Conservation (phyloP, 30 jellyfish, hydroid and myxozoan species). For the Chrysaora quinquecirrha region DNA sequence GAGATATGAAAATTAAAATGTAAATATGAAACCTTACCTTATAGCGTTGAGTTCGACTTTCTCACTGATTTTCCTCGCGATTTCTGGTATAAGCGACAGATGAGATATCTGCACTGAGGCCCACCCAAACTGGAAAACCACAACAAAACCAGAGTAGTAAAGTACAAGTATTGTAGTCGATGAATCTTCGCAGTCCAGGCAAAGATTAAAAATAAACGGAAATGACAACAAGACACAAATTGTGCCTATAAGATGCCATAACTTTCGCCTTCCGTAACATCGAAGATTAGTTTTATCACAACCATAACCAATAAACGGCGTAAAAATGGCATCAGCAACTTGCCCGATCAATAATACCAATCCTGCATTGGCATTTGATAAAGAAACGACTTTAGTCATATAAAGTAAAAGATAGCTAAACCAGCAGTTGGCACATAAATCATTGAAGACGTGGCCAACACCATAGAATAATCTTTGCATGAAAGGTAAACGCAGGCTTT, state of each 20-base stretch:
- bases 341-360: slow-evolving; percentile 91
- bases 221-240: slow-evolving; percentile 79
- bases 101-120: slow-evolving; percentile 94
- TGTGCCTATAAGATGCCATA: slow-evolving; percentile 93
- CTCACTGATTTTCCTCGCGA: slow-evolving; percentile 72
- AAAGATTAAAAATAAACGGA: slow-evolving; percentile 85
- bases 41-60: slow-evolving; percentile 90
- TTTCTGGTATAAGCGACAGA: slow-evolving; percentile 90
- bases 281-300: slow-evolving; percentile 75
- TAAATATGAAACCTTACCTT: slow-evolving; percentile 81
- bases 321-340: slow-evolving; percentile 89
- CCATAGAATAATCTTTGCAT: slow-evolving; percentile 78
- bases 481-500: slow-evolving; percentile 42
- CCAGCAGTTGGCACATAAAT: slow-evolving; percentile 96
- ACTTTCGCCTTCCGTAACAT: slow-evolving; percentile 79
- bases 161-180: slow-evolving; percentile 44
- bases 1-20: too few species aligned
- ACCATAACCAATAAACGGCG: slow-evolving; percentile 89
- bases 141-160: slow-evolving; percentile 88
- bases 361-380: slow-evolving; percentile 87
- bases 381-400: slow-evolving; percentile 89
- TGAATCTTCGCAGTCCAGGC: slow-evolving; percentile 66
- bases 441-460: slow-evolving; percentile 93
- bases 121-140: slow-evolving; percentile 96
- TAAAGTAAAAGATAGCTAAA: slow-evolving; percentile 79